Evolutionary conservation across 1,140 invertebrate genomes (phyloP), one percentile per base, ranked within the genome.

Genomic region (Leptoteleia sp.): DNA sequence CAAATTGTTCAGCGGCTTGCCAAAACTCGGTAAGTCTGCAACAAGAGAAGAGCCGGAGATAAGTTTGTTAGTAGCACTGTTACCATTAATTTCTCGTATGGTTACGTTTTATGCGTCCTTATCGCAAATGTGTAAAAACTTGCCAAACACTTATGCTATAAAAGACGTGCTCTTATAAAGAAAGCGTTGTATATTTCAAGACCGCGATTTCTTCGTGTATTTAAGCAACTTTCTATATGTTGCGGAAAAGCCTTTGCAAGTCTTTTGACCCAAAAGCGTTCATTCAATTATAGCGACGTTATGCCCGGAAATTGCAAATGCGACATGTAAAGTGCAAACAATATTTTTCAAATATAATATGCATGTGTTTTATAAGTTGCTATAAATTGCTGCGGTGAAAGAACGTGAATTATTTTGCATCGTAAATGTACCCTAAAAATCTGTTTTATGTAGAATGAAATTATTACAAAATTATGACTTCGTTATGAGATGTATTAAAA

Each of bases 1-100:
- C 76, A 94, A 91, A 88, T 96, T 96, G 85, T 92, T 93, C 81
- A 96, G 92, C 80, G 93, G 93, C 80, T 93, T 93, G 84, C 93
- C 94, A 85, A 96, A 96, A 83, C 92, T 93, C 52, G 95, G 94
- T 86, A 91, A 89, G 87, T 92, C 91, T 90, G 87, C 48, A 91
- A 91, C 80, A 83, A 78, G 43, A 42, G 37, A 62, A 22, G 15
- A 16, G 17, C n/a, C 27, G 35, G 19, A 64, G 22, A 57, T 50
- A 64, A 71, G 52, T 77, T 71, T 22, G 15, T 70, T 68, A 65
- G 27, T 4, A 6, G 15, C 8, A 15, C 11, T 45, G 59, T 64
- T 64, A 45, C 22, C 35, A 57, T 68, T 76, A 76, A 48, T 57
- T 50, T 17, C 45, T 43, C 47, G 19, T 45, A 25, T 35, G 54